These are phyloP conservation scores for Artemia sp. DNA, from an alignment of 2,888 invertebrate genomes.

Conservation along the genomic window DNA sequence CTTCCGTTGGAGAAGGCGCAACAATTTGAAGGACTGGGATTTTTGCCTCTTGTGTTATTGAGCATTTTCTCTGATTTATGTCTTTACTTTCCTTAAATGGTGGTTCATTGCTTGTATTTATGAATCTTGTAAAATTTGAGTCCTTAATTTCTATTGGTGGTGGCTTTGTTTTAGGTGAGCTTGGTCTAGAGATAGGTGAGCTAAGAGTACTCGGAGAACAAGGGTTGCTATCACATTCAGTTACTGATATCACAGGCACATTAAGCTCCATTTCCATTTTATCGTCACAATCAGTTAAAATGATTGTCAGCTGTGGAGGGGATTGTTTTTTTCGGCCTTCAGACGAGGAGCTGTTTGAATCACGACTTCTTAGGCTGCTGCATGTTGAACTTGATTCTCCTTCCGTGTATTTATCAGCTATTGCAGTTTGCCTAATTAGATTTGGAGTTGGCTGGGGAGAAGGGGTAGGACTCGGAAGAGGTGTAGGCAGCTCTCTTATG, in stretches of 20 bases:
- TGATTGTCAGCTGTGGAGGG: conserved; percentile 30
- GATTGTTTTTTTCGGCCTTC: conserved; percentile 19
- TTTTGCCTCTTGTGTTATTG: background rate
- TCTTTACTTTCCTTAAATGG: background rate
- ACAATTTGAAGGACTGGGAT: background rate
- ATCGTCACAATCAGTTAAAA: conserved; percentile 10
- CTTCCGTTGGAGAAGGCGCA: background rate
- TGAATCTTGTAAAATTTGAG: conserved; percentile 22
- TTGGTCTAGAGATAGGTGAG: conserved; percentile 13
- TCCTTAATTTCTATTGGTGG: conserved; percentile 28
- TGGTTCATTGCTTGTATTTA: background rate
- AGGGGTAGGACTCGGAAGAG: conserved; percentile 45
- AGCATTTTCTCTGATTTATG: background rate
- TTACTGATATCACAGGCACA: conserved; percentile 4
- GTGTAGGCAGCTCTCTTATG: conserved; percentile 51
- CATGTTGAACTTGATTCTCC: conserved; percentile 22
- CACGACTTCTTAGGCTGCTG: conserved; percentile 28
- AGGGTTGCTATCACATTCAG: conserved; percentile 9
- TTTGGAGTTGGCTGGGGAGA: conserved; percentile 47
- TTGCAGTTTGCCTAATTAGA: background rate
- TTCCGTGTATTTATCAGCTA: background rate
- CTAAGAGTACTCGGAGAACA: background rate
- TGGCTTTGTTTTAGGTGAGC: conserved; percentile 26
- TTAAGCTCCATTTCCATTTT: background rate
- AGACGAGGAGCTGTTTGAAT: conserved; percentile 32